Conservation (phyloP, 2,888 invertebrate genomes). For the Ecdyonurus torrentis region DNA sequence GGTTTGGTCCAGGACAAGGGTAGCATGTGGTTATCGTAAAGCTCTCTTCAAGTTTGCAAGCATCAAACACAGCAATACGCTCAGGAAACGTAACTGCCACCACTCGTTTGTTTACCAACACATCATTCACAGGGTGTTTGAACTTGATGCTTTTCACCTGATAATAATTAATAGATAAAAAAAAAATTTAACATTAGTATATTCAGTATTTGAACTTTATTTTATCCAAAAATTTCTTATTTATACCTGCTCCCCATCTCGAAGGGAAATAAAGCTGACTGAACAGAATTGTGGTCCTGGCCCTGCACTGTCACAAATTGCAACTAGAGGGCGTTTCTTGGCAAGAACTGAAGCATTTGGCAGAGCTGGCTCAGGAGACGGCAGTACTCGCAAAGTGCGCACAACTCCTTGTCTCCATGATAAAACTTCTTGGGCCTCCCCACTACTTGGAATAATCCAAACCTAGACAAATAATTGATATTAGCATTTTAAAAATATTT, state of each 20-base stretch:
- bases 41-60: slow-evolving; percentile 69
- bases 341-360: slow-evolving; percentile 38
- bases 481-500: background rate
- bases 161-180: slow-evolving; percentile 2
- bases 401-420: slow-evolving; percentile 89
- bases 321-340: slow-evolving; percentile 77
- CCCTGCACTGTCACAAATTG: slow-evolving; percentile 72
- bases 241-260: slow-evolving; percentile 55
- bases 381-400: slow-evolving; percentile 62
- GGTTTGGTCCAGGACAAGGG: slow-evolving; percentile 51
- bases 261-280: slow-evolving; percentile 68
- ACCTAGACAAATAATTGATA: slow-evolving; percentile 40
- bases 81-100: slow-evolving; percentile 79
- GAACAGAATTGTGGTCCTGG: slow-evolving; percentile 63
- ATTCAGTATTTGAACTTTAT: background rate
- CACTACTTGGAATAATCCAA: slow-evolving; percentile 69
- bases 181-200: background rate
- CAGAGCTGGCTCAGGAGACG: slow-evolving; percentile 44
- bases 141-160: slow-evolving; percentile 82
- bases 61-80: slow-evolving; percentile 81
- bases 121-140: slow-evolving; percentile 75
- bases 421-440: slow-evolving; percentile 81
- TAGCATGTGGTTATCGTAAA: slow-evolving; percentile 80
- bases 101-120: slow-evolving; percentile 74
- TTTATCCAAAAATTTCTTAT: background rate